Conservation (phyloP, 1,140 invertebrate genomes). For the Paracyclopina nana region DNA sequence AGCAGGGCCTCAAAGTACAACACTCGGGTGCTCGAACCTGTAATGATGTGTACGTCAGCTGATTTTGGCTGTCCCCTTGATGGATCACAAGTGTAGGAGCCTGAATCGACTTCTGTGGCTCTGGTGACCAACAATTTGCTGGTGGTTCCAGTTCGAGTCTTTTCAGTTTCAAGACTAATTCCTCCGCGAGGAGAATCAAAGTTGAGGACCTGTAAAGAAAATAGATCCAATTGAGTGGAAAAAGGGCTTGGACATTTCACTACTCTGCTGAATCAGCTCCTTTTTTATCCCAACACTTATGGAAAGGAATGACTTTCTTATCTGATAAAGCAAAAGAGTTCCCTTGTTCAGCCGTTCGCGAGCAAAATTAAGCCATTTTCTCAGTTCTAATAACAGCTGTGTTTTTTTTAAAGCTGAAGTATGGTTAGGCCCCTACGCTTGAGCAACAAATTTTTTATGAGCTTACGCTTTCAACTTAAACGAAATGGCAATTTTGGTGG, state of each 20-base stretch:
- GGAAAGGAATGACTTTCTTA: background rate
- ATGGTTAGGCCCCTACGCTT: no score
- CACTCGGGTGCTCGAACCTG: no score
- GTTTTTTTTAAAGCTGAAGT: no score
- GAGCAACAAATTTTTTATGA: no score
- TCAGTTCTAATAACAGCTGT: no score
- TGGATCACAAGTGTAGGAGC: slow-evolving; percentile 29
- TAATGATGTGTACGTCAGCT: slow-evolving; percentile 18
- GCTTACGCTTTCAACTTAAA: no score
- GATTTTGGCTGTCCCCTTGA: slow-evolving; percentile 18
- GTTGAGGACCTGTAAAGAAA: slow-evolving; percentile 18
- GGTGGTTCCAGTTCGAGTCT: slow-evolving; percentile 55
- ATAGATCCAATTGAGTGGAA: slow-evolving; percentile 17
- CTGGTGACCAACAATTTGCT: slow-evolving; percentile 70
- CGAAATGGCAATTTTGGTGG: no score
- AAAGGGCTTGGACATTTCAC: background rate
- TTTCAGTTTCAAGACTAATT: slow-evolving; percentile 73
- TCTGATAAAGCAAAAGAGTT: background rate
- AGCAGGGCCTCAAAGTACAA: no score
- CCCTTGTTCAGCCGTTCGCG: background rate
- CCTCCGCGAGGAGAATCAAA: slow-evolving; percentile 30
- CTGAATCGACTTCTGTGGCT: slow-evolving; percentile 58
- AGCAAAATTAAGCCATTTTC: background rate
- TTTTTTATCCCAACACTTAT: background rate
- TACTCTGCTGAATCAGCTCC: background rate